Evolutionary conservation across 2,113 vertebrate genomes (phyloP).

Genomic region (Accipiter virgatus): DNA sequence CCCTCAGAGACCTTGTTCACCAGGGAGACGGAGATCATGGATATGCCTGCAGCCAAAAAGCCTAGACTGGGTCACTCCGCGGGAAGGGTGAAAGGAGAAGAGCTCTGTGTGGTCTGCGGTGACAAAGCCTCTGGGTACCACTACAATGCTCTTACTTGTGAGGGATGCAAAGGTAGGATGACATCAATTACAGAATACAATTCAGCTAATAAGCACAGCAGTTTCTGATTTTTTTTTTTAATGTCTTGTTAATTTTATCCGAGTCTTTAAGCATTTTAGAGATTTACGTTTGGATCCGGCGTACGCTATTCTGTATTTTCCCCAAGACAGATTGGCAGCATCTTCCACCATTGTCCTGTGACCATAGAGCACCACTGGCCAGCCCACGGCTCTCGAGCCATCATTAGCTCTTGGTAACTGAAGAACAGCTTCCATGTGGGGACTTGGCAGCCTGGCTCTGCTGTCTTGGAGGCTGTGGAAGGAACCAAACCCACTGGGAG

Average conservation of each 20-base stretch:
- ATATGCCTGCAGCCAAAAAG: conserved; percentile 83
- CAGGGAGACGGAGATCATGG: conserved; percentile 76
- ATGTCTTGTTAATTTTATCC: neutral
- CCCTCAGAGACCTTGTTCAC: conserved; percentile 82
- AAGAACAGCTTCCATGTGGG: neutral
- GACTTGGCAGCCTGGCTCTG: neutral
- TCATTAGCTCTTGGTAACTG: neutral
- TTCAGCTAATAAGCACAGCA: neutral
- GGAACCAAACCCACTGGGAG: neutral
- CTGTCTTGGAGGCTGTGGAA: neutral
- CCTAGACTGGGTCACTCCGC: conserved; percentile 75
- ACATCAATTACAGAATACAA: neutral
- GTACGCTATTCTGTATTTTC: neutral
- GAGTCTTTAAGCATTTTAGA: neutral
- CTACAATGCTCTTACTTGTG: conserved; percentile 97
- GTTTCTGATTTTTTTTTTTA: neutral
- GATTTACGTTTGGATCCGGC: neutral
- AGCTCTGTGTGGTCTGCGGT: conserved; percentile 96
- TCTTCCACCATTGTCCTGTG: neutral
- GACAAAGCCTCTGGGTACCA: conserved; percentile 98
- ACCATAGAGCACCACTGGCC: neutral
- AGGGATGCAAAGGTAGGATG: conserved; percentile 95
- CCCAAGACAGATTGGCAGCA: neutral
- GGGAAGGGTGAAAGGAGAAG: conserved; percentile 89
- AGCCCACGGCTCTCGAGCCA: neutral